Conservation (phyloP, 2,888 invertebrate genomes). For the Tribolium freemani region DNA sequence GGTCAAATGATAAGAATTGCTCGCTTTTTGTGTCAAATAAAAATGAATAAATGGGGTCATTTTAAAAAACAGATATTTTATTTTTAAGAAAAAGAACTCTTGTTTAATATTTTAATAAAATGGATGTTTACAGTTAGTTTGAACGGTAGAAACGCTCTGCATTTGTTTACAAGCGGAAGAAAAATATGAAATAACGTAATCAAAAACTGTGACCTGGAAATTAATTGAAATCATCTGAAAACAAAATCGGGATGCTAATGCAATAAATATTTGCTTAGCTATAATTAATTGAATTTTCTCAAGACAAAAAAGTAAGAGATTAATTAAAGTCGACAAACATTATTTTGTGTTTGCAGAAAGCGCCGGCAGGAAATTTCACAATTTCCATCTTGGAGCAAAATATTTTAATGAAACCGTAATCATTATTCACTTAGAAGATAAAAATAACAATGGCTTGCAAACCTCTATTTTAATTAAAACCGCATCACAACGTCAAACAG, state of each 20-base stretch:
- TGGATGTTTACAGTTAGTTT: neutral
- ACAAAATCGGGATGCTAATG: neutral
- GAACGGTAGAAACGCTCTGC: neutral
- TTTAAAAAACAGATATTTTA: neutral
- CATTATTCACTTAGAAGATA: conserved; percentile 41
- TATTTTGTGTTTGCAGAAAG: conserved; percentile 38
- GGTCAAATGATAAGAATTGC: neutral
- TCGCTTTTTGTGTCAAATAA: neutral
- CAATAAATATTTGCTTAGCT: conserved; percentile 34
- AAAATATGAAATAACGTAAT: neutral
- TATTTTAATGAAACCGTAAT: conserved; percentile 43
- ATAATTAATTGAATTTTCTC: conserved; percentile 36
- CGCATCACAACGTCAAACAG: conserved; percentile 28
- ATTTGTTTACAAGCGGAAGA: neutral
- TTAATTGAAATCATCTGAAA: neutral
- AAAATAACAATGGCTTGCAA: conserved; percentile 38
- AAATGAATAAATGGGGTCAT: neutral
- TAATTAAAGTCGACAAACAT: conserved; percentile 45
- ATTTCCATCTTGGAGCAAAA: conserved; percentile 30
- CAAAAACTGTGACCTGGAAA: neutral
- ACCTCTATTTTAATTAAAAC: conserved; percentile 40
- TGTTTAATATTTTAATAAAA: neutral
- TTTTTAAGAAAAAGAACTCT: neutral
- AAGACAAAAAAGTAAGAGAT: conserved; percentile 39
- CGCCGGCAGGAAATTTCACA: conserved; percentile 14